Percentiles rank a stretch among this genome's conserved stretches.
These are phyloP conservation scores for Catajapyx aquilonaris DNA, from an alignment of 1,140 invertebrate genomes.

Conservation along the genomic window DNA sequence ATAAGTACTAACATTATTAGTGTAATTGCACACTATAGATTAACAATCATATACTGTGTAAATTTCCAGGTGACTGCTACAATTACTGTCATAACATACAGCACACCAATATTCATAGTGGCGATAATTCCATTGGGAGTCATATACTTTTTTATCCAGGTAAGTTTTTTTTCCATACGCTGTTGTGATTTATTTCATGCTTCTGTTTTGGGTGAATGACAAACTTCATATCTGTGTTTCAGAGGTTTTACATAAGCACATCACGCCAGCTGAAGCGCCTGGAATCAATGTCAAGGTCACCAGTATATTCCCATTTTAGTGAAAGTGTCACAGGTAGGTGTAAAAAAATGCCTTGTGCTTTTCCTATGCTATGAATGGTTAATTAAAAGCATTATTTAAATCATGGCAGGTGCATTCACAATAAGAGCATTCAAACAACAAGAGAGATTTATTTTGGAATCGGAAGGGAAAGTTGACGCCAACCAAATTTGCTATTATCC, in stretches of 20 bases:
- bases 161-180: conserved; percentile 18
- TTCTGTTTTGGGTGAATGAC: too few relatives aligned
- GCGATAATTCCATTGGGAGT: conserved; percentile 66
- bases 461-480: conserved; percentile 25
- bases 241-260: conserved; percentile 36
- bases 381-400: too few relatives aligned
- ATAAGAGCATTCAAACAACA: conserved; percentile 31
- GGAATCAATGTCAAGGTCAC: conserved; percentile 35
- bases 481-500: conserved; percentile 27
- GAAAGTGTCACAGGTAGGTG: conserved; percentile 26
- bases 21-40: too few relatives aligned
- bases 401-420: too few relatives aligned
- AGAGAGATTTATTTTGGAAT: conserved; percentile 25
- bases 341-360: too few relatives aligned
- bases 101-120: conserved; percentile 64
- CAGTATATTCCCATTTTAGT: conserved; percentile 41
- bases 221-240: conserved; percentile 11
- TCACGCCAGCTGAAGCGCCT: conserved; percentile 38
- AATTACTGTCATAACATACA: conserved; percentile 70
- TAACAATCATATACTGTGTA: too few relatives aligned
- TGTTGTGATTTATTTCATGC: not conserved
- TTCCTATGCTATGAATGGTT: too few relatives aligned
- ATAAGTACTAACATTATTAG: too few relatives aligned
- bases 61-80: conserved; percentile 63
- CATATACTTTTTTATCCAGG: conserved; percentile 70